Evolutionary conservation across 92 coral and sea anemone species (phyloP).

Genomic region (Phymanthus crucifer): DNA sequence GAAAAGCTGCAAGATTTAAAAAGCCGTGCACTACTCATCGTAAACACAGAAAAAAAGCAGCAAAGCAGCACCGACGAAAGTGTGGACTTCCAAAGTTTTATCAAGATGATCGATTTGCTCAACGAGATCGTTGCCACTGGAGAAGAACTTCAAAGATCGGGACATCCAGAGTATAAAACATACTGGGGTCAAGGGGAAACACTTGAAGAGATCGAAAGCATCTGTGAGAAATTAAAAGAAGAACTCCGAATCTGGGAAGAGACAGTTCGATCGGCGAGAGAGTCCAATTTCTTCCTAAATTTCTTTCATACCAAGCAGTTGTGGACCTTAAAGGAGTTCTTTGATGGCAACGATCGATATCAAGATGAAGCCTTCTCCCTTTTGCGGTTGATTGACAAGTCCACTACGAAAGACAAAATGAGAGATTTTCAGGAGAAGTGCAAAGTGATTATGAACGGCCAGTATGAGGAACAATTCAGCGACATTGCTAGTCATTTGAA

Average conservation of each 20-base stretch:
- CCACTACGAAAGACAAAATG: slow-evolving; percentile 35
- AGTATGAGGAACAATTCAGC: slow-evolving; percentile 7
- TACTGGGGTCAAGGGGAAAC: slow-evolving; percentile 44
- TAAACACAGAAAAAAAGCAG: slow-evolving; percentile 56
- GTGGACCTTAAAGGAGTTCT: slow-evolving; percentile 54
- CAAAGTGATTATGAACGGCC: neutral
- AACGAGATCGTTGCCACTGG: slow-evolving; percentile 51
- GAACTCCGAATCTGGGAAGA: slow-evolving; percentile 49
- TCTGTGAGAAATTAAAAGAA: slow-evolving; percentile 15
- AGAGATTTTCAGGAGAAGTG: slow-evolving; percentile 18
- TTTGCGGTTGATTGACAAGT: slow-evolving; percentile 73
- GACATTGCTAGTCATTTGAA: slow-evolving; percentile 23
- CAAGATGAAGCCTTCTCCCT: slow-evolving; percentile 47
- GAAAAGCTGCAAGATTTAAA: slow-evolving; percentile 60
- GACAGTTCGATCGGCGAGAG: slow-evolving; percentile 29
- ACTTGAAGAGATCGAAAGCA: slow-evolving; percentile 37
- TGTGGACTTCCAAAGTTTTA: slow-evolving; percentile 43
- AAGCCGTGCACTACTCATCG: slow-evolving; percentile 69
- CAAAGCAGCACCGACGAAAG: slow-evolving; percentile 25
- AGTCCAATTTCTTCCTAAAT: slow-evolving; percentile 50
- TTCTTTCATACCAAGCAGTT: slow-evolving; percentile 71
- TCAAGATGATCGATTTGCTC: slow-evolving; percentile 54
- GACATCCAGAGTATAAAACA: slow-evolving; percentile 46
- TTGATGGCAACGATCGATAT: slow-evolving; percentile 15
- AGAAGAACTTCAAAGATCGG: slow-evolving; percentile 51